Evolutionary conservation across 2,113 vertebrate genomes (phyloP), one percentile per base, ranked within the genome.

Genomic region (Clarias macrocephalus): DNA sequence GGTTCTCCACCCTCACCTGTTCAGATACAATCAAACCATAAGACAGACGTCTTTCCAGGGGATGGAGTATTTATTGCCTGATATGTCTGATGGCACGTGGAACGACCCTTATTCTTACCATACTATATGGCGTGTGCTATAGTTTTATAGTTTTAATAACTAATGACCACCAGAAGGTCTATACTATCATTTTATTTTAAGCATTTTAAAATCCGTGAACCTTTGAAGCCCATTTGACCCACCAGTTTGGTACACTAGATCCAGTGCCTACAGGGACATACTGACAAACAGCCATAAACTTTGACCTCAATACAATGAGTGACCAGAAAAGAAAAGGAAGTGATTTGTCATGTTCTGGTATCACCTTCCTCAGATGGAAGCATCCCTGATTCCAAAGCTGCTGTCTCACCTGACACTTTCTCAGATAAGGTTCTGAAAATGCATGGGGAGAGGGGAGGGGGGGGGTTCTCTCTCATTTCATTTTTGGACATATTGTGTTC

Each of bases 401-500:
- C 81, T 88, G 42, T 85, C 89, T 91, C 90, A 85, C 91, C 90
- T 93, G 93, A 93, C 91, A 92, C 84, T 79, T 75, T 83, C 76
- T 89, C 90, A 92, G 89, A 91, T 89, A 84, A 84, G 85, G 85
- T 89, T 91, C 87, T 85, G 59, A 66, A 87, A 88, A 91, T 87
- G 83, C 77, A 65, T 48, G 6, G 42, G 42, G 5, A 7, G 42
- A 0, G 42, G 42, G 42, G 42, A 5, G 6, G 42, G 84, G 82
- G 42, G 85, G 84, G 90, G 79, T 88, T 13, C 68, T 80, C 57
- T 88, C 25, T 54, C 15, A 63, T 73, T 65, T 82, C 84, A 79
- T 89, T 88, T 88, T 87, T 83, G 90, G 85, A 89, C 93, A 93
- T 92, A 90, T 93, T 94, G 91, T 93, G 88, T 94, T 93, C 90